Evolutionary conservation across 2,888 invertebrate genomes (phyloP).

Genomic region (Leptopilina syphax): DNA sequence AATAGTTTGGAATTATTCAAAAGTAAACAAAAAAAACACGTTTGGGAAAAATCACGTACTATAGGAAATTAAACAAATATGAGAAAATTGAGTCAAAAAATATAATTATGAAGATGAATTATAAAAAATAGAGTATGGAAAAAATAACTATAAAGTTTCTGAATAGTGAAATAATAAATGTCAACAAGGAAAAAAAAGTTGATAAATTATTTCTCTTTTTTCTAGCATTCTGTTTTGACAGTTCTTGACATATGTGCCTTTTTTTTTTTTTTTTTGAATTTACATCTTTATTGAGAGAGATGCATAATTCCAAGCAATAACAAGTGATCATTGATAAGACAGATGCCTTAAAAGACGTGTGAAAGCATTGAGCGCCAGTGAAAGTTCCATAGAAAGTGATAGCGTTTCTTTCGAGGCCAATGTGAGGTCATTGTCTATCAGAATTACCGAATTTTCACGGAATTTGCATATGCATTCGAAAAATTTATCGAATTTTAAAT

Average conservation of each 20-base stretch:
- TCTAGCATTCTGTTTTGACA: background rate
- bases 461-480: constrained; percentile 18
- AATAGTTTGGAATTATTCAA: too few relatives aligned
- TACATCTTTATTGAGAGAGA: background rate
- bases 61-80: too few relatives aligned
- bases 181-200: background rate
- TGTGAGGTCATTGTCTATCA: constrained; percentile 45
- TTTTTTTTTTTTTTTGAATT: background rate
- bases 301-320: constrained; percentile 52
- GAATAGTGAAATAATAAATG: background rate
- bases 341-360: constrained; percentile 57
- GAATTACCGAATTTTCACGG: constrained; percentile 56
- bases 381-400: constrained; percentile 76
- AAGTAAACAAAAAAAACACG: too few relatives aligned
- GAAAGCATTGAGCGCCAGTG: constrained; percentile 70
- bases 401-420: constrained; percentile 65
- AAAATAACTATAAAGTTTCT: too few relatives aligned
- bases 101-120: too few relatives aligned
- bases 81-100: too few relatives aligned
- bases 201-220: background rate
- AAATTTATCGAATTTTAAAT: background rate
- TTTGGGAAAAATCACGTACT: too few relatives aligned
- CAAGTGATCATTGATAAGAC: constrained; percentile 57
- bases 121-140: too few relatives aligned
- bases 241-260: background rate